Evolutionary conservation across 2,797 vertebrate species (phyloP).

Genomic region (Cryptoprocta ferox): DNA sequence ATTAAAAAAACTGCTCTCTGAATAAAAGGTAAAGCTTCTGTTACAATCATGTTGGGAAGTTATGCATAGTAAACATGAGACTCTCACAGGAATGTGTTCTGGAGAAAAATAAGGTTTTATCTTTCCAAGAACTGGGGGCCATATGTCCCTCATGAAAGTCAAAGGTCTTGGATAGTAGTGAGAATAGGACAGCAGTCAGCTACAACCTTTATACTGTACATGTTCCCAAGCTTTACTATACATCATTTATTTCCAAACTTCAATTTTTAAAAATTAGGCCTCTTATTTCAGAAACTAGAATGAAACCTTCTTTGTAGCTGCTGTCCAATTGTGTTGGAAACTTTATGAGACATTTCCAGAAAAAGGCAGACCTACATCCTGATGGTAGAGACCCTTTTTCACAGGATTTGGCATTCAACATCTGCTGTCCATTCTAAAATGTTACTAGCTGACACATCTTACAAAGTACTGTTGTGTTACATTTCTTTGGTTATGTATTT

Average conservation of each 20-base stretch:
- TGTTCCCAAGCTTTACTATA: background rate
- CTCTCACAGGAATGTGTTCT: background rate
- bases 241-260: background rate
- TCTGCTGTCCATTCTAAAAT: background rate
- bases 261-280: background rate
- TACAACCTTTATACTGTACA: background rate
- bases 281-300: background rate
- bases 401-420: background rate
- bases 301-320: background rate
- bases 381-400: background rate
- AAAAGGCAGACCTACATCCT: background rate
- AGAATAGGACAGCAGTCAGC: background rate
- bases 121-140: background rate
- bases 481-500: background rate
- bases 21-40: background rate
- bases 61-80: background rate
- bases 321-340: background rate
- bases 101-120: background rate
- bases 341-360: background rate
- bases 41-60: background rate
- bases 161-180: background rate
- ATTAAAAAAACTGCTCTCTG: background rate
- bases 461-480: background rate
- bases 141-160: background rate
- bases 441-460: background rate